Evolutionary conservation across 1,140 invertebrate genomes (phyloP).

Genomic region (Saxidomus purpurata): DNA sequence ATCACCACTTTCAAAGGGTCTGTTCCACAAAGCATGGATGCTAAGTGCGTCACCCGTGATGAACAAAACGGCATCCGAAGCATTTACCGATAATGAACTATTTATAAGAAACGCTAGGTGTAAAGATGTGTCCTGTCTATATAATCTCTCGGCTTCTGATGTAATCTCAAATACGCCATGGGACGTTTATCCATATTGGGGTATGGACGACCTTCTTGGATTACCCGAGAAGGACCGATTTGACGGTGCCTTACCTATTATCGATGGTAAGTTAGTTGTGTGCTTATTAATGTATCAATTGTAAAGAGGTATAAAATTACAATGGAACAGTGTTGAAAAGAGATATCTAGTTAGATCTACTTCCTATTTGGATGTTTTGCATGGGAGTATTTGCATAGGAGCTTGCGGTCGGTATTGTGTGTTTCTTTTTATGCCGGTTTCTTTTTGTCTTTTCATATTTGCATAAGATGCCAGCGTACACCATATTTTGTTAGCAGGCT

Average conservation of each 20-base stretch:
- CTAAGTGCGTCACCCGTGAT: constrained; percentile 61
- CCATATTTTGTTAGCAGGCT: no score
- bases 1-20: constrained; percentile 60
- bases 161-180: constrained; percentile 50
- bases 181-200: constrained; percentile 60
- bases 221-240: constrained; percentile 31
- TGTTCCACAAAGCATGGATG: constrained; percentile 68
- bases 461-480: no score
- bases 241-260: constrained; percentile 59
- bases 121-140: constrained; percentile 57
- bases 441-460: no score
- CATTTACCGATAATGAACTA: constrained; percentile 62
- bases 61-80: constrained; percentile 58
- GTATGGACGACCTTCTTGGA: constrained; percentile 17
- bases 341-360: no score
- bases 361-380: no score
- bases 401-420: no score
- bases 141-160: constrained; percentile 24
- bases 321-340: no score
- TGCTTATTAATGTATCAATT: no score
- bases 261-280: constrained; percentile 57
- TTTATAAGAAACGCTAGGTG: constrained; percentile 63
- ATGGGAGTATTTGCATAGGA: no score
- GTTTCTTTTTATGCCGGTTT: no score
- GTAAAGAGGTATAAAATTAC: no score